Conservation (phyloP, 2,113 vertebrate species). For the Macrotus californicus region DNA sequence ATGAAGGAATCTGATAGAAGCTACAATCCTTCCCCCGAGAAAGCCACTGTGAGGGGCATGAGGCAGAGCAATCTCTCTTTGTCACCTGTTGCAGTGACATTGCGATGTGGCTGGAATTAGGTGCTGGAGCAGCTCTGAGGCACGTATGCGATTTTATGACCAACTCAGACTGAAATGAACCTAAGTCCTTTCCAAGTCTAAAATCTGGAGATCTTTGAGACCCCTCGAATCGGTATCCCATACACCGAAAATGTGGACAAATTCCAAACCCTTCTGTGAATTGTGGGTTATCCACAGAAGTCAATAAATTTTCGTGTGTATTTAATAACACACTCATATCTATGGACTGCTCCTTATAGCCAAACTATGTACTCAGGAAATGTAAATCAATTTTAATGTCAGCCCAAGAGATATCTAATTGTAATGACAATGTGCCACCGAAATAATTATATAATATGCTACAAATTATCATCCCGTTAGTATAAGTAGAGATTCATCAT, state of each 20-base stretch:
- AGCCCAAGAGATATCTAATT: constrained; percentile 39
- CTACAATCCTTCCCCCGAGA: background rate
- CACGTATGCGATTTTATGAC: background rate
- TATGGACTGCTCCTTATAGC: background rate
- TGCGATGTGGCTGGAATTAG: background rate
- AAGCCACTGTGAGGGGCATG: rapidly evolving
- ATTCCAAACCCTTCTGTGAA: background rate
- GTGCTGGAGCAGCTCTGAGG: background rate
- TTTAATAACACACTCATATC: background rate
- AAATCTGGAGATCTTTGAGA: background rate
- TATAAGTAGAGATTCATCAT: constrained; percentile 46
- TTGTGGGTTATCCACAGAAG: background rate
- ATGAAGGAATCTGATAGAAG: background rate
- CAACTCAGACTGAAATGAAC: background rate
- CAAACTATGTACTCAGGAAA: constrained; percentile 1
- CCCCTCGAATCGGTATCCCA: background rate
- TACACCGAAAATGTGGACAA: background rate
- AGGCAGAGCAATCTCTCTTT: background rate
- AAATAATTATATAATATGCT: constrained; percentile 45
- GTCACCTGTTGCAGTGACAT: background rate
- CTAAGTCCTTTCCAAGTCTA: background rate
- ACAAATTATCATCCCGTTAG: constrained; percentile 47
- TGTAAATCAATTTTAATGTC: constrained; percentile 47
- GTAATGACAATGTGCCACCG: constrained; percentile 8
- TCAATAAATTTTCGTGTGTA: background rate